Evolutionary conservation across 2,888 invertebrate species (phyloP).

Genomic region (Julus scanicus): DNA sequence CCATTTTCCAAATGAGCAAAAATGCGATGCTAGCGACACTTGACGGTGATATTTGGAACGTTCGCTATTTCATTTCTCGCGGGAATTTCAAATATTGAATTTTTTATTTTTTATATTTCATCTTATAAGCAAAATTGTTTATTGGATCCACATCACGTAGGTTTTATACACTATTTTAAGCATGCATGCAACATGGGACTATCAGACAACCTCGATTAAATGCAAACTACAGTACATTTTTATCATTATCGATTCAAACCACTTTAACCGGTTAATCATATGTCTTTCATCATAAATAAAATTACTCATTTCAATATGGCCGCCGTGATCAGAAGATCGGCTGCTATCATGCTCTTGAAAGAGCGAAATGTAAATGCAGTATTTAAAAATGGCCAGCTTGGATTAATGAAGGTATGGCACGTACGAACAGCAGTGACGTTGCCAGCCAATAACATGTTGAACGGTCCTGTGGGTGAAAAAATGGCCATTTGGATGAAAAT

Average conservation of each 20-base stretch:
- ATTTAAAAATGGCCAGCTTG: neutral
- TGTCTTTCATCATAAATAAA: too few species aligned
- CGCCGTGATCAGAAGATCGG: neutral
- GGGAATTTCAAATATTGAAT: neutral
- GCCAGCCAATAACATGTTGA: neutral
- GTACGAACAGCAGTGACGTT: neutral
- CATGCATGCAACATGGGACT: too few species aligned
- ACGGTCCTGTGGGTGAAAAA: constrained; percentile 48
- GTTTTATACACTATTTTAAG: too few species aligned
- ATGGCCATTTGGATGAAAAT: constrained; percentile 61
- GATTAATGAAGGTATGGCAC: neutral
- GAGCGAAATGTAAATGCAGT: neutral
- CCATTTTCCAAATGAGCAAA: neutral
- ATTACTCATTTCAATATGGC: neutral
- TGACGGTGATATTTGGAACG: neutral
- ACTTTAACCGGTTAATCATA: too few species aligned
- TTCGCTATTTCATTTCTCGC: neutral
- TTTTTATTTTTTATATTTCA: too few species aligned
- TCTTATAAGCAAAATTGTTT: too few species aligned
- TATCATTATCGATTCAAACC: too few species aligned
- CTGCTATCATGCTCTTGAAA: neutral
- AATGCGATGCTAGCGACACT: neutral
- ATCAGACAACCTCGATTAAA: too few species aligned
- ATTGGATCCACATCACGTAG: too few species aligned
- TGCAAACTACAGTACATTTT: too few species aligned